A percentile compares a stretch with the other conserved stretches of the same genome.
phyloP scores from a whole-genome alignment of 2,888 invertebrate genomes.

The Panzeria rudis region DNA sequence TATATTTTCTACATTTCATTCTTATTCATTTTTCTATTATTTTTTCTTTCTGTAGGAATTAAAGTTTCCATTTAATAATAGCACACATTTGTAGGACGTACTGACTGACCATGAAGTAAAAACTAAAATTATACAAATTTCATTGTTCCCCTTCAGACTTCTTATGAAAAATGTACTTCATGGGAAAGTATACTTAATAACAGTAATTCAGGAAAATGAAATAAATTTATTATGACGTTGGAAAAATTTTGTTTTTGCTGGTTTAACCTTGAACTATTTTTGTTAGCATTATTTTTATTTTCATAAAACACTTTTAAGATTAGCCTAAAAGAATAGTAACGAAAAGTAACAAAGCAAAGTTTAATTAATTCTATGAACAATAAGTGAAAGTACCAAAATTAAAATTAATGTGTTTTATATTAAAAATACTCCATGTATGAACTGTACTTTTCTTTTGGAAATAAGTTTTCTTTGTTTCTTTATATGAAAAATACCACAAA shows the following conservation, averaged over 20 bases:
- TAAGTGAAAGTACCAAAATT: no score
- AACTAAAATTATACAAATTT: conserved; percentile 26
- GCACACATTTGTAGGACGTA: not conserved
- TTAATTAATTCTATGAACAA: no score
- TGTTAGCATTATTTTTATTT: not conserved
- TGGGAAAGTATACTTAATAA: not conserved
- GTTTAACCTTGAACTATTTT: not conserved
- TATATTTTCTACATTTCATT: not conserved
- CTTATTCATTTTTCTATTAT: not conserved
- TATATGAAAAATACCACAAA: no score
- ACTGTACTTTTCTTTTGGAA: no score
- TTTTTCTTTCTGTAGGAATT: not conserved
- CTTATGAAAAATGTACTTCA: not conserved
- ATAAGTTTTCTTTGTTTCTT: no score
- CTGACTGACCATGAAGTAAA: not conserved
- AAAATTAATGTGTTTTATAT: no score
- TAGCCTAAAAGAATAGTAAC: no score
- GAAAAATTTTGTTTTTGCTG: not conserved
- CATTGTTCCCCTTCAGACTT: not conserved
- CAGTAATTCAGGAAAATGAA: not conserved
- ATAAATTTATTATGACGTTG: not conserved
- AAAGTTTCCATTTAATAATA: not conserved
- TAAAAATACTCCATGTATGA: no score
- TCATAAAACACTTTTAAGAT: not conserved
- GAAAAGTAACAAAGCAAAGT: no score